Evolutionary conservation across 1,140 invertebrate species (phyloP).

Genomic region (Macrosteles quadrilineatus): DNA sequence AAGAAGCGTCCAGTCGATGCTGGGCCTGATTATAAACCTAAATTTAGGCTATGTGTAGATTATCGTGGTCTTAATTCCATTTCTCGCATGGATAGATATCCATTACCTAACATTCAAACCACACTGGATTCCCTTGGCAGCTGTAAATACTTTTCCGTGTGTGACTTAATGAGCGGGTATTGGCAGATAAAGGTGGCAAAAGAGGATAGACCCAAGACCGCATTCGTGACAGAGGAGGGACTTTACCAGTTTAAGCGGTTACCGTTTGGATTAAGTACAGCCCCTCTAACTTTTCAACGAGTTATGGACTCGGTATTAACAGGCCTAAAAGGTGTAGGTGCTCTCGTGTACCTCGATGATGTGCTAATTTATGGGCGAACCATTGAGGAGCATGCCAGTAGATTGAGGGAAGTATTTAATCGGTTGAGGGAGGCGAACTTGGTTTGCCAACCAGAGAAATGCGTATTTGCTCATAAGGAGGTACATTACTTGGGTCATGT

Average conservation of each 20-base stretch:
- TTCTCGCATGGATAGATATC: not conserved
- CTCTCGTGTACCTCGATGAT: not conserved
- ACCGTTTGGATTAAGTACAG: not conserved
- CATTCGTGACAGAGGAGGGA: no score
- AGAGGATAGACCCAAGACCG: no score
- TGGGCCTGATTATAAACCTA: not conserved
- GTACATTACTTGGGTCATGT: not conserved
- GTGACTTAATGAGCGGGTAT: not conserved
- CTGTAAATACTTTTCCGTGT: not conserved
- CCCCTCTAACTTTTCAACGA: not conserved
- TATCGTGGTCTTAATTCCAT: not conserved
- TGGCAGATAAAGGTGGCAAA: not conserved
- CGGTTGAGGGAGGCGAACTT: not conserved
- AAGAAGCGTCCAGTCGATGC: not conserved
- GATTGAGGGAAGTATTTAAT: not conserved
- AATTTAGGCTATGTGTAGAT: not conserved
- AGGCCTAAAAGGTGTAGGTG: not conserved
- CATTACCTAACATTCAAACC: not conserved
- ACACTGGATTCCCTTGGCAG: no score
- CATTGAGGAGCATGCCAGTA: not conserved
- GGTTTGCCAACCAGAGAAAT: no score
- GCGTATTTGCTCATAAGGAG: no score
- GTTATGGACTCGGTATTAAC: not conserved
- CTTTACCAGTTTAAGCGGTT: not conserved
- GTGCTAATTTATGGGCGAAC: not conserved